Conservation (phyloP, 2,113 vertebrate species). For the Ptyas mucosa region DNA sequence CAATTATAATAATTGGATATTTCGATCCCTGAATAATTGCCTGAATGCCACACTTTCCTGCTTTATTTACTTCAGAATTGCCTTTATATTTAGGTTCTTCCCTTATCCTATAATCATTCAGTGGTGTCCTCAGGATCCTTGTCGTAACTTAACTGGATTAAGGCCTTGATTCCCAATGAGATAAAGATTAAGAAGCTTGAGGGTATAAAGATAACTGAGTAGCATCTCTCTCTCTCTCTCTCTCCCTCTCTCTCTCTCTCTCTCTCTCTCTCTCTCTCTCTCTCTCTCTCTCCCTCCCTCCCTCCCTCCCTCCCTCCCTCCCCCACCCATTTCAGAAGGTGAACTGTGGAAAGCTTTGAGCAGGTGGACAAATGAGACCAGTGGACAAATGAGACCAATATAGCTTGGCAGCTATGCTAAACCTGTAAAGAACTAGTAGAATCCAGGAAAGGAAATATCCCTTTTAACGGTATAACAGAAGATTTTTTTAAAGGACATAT, state of each 20-base stretch:
- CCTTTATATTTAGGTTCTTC: conserved; percentile 41
- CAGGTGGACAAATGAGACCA: conserved; percentile 36
- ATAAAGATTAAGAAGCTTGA: conserved; percentile 57
- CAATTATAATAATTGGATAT: neutral
- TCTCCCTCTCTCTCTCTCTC: neutral
- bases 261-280: too few relatives aligned
- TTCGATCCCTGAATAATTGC: conserved; percentile 26
- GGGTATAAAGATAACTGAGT: conserved; percentile 44
- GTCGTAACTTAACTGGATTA: conserved; percentile 56
- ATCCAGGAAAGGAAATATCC: neutral
- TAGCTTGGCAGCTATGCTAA: conserved; percentile 31
- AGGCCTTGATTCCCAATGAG: conserved; percentile 45
- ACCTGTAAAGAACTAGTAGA: neutral
- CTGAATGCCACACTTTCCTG: neutral
- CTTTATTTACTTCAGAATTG: conserved; percentile 43
- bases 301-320: rapidly evolving
- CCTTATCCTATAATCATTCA: conserved; percentile 42
- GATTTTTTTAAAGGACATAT: neutral
- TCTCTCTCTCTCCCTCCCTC: too few relatives aligned
- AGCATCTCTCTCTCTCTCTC: conserved; percentile 20
- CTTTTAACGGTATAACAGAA: neutral
- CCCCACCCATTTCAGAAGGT: neutral
- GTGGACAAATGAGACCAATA: conserved; percentile 39
- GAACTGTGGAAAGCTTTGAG: conserved; percentile 47
- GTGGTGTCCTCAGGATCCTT: conserved; percentile 44